Percentiles rank a stretch among this genome's conserved stretches.
Evolutionary conservation across 2,888 invertebrate genomes (phyloP).

Genomic region (Falcaria lacertinaria): DNA sequence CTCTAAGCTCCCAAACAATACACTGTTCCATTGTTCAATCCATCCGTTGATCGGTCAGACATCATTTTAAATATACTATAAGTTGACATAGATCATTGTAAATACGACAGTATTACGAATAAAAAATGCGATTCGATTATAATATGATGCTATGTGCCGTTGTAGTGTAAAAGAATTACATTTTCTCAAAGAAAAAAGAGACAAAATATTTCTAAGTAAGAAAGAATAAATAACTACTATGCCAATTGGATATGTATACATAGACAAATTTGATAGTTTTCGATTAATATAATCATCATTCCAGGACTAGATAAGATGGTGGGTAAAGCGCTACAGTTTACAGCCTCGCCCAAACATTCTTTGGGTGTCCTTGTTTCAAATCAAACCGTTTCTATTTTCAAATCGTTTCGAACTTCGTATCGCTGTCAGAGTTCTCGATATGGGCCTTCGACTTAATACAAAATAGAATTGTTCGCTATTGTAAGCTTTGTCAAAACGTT

Average conservation of each 20-base stretch:
- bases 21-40: conserved; percentile 22
- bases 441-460: conserved; percentile 26
- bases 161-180: too few relatives aligned
- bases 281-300: too few relatives aligned
- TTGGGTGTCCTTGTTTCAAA: not conserved
- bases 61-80: not conserved
- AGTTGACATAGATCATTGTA: not conserved
- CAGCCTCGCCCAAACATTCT: not conserved
- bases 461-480: conserved; percentile 29
- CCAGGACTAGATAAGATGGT: not conserved
- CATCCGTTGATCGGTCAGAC: conserved; percentile 1
- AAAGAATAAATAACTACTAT: too few relatives aligned
- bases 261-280: too few relatives aligned
- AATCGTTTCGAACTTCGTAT: conserved; percentile 1
- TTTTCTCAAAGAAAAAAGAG: too few relatives aligned
- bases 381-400: conserved; percentile 1
- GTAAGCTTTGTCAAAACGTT: conserved; percentile 44
- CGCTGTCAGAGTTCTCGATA: conserved; percentile 9
- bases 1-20: conserved; percentile 27
- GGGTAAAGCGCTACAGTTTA: not conserved
- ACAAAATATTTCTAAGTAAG: too few relatives aligned
- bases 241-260: too few relatives aligned
- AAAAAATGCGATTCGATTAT: too few relatives aligned
- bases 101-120: not conserved
- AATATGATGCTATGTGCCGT: too few relatives aligned